Percentiles rank a stretch among this genome's conserved stretches.
Conservation (phyloP, 1,140 invertebrate genomes). For the Danaus melanippus region DNA sequence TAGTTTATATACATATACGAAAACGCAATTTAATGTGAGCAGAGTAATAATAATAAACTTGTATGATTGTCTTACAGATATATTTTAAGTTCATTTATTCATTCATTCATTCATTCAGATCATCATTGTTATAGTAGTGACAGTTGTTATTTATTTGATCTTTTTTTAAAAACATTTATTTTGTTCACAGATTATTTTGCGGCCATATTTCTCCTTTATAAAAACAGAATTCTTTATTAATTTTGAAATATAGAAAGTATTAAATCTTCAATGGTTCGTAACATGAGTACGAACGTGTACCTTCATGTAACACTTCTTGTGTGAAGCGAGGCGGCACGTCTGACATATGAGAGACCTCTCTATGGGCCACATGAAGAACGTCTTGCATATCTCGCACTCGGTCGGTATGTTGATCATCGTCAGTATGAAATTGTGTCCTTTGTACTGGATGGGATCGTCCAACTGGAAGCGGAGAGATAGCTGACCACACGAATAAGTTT, state of each 20-base stretch:
- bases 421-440: slow-evolving; percentile 88
- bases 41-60: no score
- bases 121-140: no score
- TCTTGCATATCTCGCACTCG: slow-evolving; percentile 95
- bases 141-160: no score
- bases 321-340: slow-evolving; percentile 94
- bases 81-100: no score
- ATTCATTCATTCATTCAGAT: no score
- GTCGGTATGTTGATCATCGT: slow-evolving; percentile 97
- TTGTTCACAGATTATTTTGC: no score
- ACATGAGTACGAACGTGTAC: slow-evolving; percentile 16
- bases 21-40: neutral
- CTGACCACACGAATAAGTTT: slow-evolving; percentile 22
- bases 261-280: no score
- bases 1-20: neutral
- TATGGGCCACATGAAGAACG: slow-evolving; percentile 95
- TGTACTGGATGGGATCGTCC: slow-evolving; percentile 80
- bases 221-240: no score
- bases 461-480: slow-evolving; percentile 40
- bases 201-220: no score
- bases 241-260: no score
- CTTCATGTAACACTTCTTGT: slow-evolving; percentile 93
- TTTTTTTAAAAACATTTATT: no score
- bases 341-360: slow-evolving; percentile 87
- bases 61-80: no score